Evolutionary conservation across 2,797 vertebrate species (phyloP).

Genomic region (Emydoidea blandingii): DNA sequence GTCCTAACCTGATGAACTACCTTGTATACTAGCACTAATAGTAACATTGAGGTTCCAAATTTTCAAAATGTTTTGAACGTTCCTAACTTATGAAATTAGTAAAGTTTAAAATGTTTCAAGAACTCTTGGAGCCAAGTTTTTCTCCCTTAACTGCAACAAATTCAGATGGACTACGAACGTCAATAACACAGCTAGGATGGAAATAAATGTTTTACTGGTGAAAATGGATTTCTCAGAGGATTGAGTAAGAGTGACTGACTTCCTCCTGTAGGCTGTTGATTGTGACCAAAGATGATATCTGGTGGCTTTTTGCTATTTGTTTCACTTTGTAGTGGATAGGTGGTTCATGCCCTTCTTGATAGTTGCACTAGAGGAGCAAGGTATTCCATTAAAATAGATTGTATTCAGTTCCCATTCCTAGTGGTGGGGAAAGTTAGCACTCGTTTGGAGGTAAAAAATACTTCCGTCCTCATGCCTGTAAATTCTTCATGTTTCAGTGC

Average conservation of each 20-base stretch:
- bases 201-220: background rate
- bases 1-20: no score
- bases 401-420: background rate
- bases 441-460: background rate
- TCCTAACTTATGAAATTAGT: background rate
- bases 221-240: background rate
- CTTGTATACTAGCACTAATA: no score
- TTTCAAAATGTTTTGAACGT: background rate
- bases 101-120: background rate
- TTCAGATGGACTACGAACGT: constrained; percentile 6
- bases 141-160: background rate
- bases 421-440: background rate
- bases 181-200: background rate
- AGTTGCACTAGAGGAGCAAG: background rate
- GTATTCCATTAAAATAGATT: background rate
- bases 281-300: background rate
- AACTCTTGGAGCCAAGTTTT: background rate
- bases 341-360: background rate
- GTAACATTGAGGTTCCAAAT: no score
- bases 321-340: background rate
- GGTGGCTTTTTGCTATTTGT: background rate
- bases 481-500: background rate
- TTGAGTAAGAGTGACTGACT: background rate
- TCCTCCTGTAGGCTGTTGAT: background rate
- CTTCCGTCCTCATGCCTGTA: background rate